phyloP scores from a whole-genome alignment of 2,113 vertebrate genomes.

The Daubentonia madagascariensis region DNA sequence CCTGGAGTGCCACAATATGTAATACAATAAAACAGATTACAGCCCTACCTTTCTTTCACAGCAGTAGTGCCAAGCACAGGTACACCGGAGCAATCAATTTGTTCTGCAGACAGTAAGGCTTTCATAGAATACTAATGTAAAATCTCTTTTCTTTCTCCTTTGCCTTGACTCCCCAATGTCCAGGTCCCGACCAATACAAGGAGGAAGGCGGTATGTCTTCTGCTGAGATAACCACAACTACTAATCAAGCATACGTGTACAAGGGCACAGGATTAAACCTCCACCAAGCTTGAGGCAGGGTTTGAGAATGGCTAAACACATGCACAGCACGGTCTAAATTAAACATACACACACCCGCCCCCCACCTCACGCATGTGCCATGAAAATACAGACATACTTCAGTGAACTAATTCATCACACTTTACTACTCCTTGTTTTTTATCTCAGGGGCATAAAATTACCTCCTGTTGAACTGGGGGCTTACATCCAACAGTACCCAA shows the following conservation, averaged over 20 bases:
- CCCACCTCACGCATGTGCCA: neutral
- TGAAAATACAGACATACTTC: slow-evolving; percentile 76
- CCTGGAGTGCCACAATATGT: slow-evolving; percentile 86
- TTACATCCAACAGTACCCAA: slow-evolving; percentile 76
- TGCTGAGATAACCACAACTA: slow-evolving; percentile 95
- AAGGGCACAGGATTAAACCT: slow-evolving; percentile 94
- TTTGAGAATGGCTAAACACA: slow-evolving; percentile 85
- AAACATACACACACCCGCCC: slow-evolving; percentile 74
- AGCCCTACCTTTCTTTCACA: slow-evolving; percentile 93
- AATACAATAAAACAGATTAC: slow-evolving; percentile 92
- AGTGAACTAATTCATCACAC: slow-evolving; percentile 87
- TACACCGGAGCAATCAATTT: slow-evolving; percentile 98
- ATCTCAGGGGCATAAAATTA: slow-evolving; percentile 84
- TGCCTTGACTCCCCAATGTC: slow-evolving; percentile 91
- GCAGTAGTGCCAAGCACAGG: slow-evolving; percentile 96
- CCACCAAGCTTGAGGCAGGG: slow-evolving; percentile 89
- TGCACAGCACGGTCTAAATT: slow-evolving; percentile 84
- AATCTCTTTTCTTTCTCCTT: slow-evolving; percentile 89
- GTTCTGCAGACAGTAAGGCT: slow-evolving; percentile 94
- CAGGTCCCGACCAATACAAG: slow-evolving; percentile 92
- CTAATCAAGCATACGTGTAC: slow-evolving; percentile 94
- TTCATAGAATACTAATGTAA: slow-evolving; percentile 95
- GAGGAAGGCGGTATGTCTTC: slow-evolving; percentile 91
- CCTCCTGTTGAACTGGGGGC: slow-evolving; percentile 77
- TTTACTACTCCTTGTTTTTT: slow-evolving; percentile 84